Evolutionary conservation across 2,113 vertebrate species (phyloP).

Genomic region (Sinocyclocheilus rhinocerous): DNA sequence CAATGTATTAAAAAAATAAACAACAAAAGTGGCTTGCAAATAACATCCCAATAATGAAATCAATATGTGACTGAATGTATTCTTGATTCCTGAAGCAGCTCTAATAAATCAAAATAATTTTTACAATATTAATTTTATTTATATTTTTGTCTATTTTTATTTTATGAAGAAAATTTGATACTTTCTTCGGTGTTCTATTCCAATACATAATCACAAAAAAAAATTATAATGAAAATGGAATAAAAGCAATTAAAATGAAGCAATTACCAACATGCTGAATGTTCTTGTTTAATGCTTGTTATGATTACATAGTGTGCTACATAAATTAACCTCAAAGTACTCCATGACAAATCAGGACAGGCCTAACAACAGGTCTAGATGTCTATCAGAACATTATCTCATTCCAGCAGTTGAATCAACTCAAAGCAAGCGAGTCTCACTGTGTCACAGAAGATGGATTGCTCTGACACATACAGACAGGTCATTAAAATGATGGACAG

Average conservation of each 20-base stretch:
- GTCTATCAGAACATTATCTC: constrained; percentile 55
- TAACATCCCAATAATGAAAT: no score
- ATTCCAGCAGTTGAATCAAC: constrained; percentile 59
- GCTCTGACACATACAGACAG: constrained; percentile 65
- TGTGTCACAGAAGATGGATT: constrained; percentile 64
- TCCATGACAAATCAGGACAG: constrained; percentile 19
- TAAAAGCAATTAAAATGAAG: background rate
- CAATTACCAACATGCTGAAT: background rate
- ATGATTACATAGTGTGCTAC: background rate
- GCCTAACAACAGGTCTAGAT: constrained; percentile 36
- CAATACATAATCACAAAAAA: background rate
- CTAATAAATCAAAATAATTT: no score
- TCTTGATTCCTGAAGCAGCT: no score
- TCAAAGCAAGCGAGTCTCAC: constrained; percentile 55
- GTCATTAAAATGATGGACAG: constrained; percentile 66
- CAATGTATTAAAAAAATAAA: no score
- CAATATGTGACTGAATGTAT: no score
- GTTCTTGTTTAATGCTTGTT: background rate
- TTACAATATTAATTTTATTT: no score
- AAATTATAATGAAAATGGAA: background rate
- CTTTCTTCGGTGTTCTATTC: background rate
- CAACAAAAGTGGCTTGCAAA: no score
- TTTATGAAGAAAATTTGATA: background rate
- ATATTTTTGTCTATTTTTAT: background rate
- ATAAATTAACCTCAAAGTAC: background rate